Conservation (phyloP, 2,888 invertebrate species). For the Oscheius sp. region DNA sequence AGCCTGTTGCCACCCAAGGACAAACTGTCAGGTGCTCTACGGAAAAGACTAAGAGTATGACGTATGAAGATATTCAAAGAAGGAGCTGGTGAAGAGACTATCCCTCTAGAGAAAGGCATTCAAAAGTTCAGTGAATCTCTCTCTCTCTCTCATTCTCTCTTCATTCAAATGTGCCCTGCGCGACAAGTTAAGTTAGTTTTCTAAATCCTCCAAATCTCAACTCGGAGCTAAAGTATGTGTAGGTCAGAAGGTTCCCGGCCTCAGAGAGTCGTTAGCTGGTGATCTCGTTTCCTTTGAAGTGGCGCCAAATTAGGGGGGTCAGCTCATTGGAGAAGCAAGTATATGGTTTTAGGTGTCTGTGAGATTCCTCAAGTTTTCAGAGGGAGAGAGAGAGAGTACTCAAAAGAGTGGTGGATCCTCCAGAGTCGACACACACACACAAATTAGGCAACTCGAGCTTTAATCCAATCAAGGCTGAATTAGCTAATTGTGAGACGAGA, state of each 20-base stretch:
- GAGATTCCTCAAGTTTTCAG: not conserved
- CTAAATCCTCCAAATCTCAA: too few species aligned
- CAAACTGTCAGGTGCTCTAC: too few species aligned
- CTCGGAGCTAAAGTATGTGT: slow-evolving; percentile 3
- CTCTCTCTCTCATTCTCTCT: not conserved
- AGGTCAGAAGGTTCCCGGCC: not conserved
- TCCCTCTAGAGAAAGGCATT: not conserved
- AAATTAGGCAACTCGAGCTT: slow-evolving; percentile 42
- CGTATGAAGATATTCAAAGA: too few species aligned
- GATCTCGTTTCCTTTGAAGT: slow-evolving; percentile 32
- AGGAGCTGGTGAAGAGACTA: too few species aligned
- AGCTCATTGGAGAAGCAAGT: slow-evolving; percentile 8
- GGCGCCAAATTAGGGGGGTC: slow-evolving; percentile 11
- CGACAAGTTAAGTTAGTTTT: slow-evolving; percentile 1
- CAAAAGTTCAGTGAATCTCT: slow-evolving; percentile 9
- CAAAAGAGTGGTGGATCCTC: too few species aligned
- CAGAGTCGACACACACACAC: not conserved
- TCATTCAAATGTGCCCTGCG: too few species aligned
- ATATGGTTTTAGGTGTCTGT: not conserved
- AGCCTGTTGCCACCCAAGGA: too few species aligned
- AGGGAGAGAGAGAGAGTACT: not conserved
- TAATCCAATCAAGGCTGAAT: slow-evolving; percentile 43
- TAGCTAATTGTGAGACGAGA: slow-evolving; percentile 41
- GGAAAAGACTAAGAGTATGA: too few species aligned
- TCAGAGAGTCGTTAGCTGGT: slow-evolving; percentile 14